Evolutionary conservation across 2,113 vertebrate species (phyloP), one percentile per base, ranked within the genome.

Genomic region (Cyanoramphus novaezelandiae): DNA sequence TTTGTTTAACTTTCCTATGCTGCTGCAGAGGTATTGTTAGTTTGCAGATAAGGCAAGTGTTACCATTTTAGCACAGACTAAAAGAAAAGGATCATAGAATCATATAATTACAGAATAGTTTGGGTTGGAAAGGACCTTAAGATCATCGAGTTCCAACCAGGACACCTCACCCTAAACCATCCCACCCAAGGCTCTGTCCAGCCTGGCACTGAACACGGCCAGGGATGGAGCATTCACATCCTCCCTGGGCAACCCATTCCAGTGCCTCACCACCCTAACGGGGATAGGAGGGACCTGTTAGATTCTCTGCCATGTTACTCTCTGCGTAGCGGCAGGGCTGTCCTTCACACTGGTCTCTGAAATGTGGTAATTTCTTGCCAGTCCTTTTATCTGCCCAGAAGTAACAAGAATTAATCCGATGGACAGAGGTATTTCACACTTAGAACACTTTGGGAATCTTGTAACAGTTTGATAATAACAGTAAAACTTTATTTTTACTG

Each of bases 1-100:
- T 59, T 79, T 92, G 81, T 96, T 95, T 92, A 87, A 92, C 82
- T 95, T 95, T 87, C 93, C 84, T 55, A 11, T n/a, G 44, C 72
- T 62, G 70, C 67, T 44, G 67, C 80, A 64, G 85, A 83, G 75
- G 35, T 93, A 76, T 80, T 95, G 88, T 90, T 97, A 68, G 75
- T 69, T 81, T 82, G 57, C 52, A 93, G 88, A 92, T 96, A 95
- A 95, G 86, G 39, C 24, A 47, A 46, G 24, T 17, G 57, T 90
- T 96, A 91, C 49, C 76, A 27, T 74, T 93, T 82, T 63, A 82
- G 46, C 67, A 57, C 69, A 79, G 65, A 49, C 50, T 69, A 35
- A 86, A 87, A 76, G 41, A 88, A 86, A 88, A 96, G 63, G 53
- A 57, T 55, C 11, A 8, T 33, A 57, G 53, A 33, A 57, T 57